Evolutionary conservation across 1,140 invertebrate genomes (phyloP), one percentile per base, ranked within the genome.

Genomic region (Venustaconcha ellipsiformis): DNA sequence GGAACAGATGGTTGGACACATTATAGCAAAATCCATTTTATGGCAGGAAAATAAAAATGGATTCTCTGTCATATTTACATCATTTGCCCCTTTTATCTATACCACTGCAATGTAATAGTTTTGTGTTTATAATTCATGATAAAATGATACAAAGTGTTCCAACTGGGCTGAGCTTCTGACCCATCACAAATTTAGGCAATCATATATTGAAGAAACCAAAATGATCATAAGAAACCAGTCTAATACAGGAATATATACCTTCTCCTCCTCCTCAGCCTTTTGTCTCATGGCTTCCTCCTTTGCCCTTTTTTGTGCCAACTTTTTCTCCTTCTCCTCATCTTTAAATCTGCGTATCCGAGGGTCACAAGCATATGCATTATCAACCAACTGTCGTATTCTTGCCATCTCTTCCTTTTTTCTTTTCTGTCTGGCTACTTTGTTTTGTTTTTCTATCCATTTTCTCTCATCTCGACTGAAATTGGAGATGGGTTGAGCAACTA

Each of bases 361-460:
- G 92, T 99, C 98, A 88, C 94, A 93, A 80, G 94, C 94, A 90
- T 99, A 99, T 0, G 96, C 96, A 88, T 96, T 93, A 86, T 99
- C 91, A 6, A 99, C 97, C 55, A 99, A 89, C 30, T 92, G 92
- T 30, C 97, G 91, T 83, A 99, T 96, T 80, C 98, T 92, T 0
- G 94, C 90, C 94, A 96, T 97, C 92, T 99, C 98, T 89, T 99
- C 97, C 88, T 99, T 99, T 91, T 99, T 99, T 82, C 95, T 92
- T 85, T 98, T 96, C 17, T 95, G 93, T 63, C 98, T 90, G 18
- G 95, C 95, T 15, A 92, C 94, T 92, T 97, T 98, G 86, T 99
- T 99, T 87, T 98, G 95, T 91, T 98, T 99, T 85, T 99, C 98
- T 84, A 99, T 99, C 94, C 96, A 99, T 75, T 96, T 94, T 37